Evolutionary conservation across 2,113 vertebrate genomes (phyloP).

Genomic region (Myiagra hebetior): DNA sequence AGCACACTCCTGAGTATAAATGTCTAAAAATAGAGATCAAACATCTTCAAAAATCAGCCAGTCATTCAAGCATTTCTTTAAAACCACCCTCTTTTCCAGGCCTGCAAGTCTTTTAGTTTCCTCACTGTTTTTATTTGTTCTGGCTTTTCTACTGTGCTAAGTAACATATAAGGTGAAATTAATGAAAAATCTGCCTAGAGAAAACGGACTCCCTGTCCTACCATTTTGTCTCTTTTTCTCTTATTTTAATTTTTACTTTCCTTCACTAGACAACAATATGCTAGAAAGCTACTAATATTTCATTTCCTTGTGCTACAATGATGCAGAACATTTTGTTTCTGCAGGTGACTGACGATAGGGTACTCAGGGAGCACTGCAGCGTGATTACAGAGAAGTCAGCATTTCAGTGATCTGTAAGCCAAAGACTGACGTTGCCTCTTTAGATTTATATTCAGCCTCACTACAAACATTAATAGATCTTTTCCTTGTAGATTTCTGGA

Average conservation of each 20-base stretch:
- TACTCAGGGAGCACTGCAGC: background rate
- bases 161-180: background rate
- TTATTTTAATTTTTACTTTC: background rate
- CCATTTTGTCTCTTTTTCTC: background rate
- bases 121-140: constrained; percentile 38
- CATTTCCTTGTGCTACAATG: background rate
- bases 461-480: background rate
- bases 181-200: background rate
- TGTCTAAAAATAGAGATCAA: constrained; percentile 47
- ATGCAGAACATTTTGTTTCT: background rate
- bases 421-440: background rate
- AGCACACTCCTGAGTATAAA: constrained; percentile 4
- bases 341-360: background rate
- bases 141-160: constrained; percentile 24
- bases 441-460: background rate
- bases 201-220: background rate
- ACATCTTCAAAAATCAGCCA: constrained; percentile 14
- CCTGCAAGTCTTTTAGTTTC: background rate
- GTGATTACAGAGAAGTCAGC: background rate
- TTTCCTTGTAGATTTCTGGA: background rate
- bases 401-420: background rate
- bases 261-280: background rate
- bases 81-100: background rate
- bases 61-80: background rate
- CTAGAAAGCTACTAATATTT: background rate